phyloP scores from a whole-genome alignment of 2,797 vertebrate species.

The Todus mexicanus region DNA sequence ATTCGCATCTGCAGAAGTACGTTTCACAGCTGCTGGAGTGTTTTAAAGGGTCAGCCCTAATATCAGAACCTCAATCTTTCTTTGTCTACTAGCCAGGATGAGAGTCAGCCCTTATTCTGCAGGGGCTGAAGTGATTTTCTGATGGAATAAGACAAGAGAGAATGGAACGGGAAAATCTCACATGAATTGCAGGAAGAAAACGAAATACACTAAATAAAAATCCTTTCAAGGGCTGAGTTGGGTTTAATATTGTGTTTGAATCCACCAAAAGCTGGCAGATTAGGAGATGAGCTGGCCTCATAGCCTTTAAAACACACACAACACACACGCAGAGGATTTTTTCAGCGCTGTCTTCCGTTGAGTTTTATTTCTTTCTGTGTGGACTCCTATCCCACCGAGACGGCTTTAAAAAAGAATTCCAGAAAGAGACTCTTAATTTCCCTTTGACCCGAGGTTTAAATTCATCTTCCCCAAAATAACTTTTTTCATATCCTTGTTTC shows the following conservation, averaged over 20 bases:
- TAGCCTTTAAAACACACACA: not conserved
- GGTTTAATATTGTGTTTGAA: constrained; percentile 6
- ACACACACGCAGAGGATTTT: not conserved
- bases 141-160: not conserved
- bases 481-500: not conserved
- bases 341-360: not conserved
- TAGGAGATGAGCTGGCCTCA: not conserved
- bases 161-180: not conserved
- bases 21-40: not conserved
- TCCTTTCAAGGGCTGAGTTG: not conserved
- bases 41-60: not conserved
- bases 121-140: not conserved
- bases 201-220: not conserved
- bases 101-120: not conserved
- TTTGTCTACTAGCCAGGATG: not conserved
- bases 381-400: not conserved
- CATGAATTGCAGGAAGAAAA: not conserved
- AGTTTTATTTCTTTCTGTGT: not conserved
- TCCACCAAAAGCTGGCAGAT: not conserved
- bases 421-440: not conserved
- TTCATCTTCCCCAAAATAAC: not conserved
- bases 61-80: not conserved
- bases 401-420: not conserved
- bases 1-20: not conserved
- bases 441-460: not conserved